phyloP scores from a whole-genome alignment of 2,797 vertebrate genomes.

The Coluber constrictor region DNA sequence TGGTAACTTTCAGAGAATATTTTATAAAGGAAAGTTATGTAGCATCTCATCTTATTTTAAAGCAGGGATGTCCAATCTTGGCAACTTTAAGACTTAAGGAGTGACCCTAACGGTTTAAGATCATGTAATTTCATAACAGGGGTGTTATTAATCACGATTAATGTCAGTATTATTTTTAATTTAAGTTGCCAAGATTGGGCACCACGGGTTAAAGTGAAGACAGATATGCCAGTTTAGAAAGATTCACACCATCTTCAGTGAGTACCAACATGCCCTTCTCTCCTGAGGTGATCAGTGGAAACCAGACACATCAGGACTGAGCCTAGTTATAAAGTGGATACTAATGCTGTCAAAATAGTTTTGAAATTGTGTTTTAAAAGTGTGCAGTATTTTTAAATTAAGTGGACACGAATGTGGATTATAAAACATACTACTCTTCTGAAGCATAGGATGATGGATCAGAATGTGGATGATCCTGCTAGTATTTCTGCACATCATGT shows the following conservation, averaged over 20 bases:
- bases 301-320: background rate
- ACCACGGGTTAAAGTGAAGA: background rate
- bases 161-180: too few relatives aligned
- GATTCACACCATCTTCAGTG: background rate
- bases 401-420: background rate
- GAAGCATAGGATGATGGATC: too few relatives aligned
- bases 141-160: too few relatives aligned
- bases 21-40: background rate
- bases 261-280: background rate
- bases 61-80: too few relatives aligned
- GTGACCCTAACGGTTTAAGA: too few relatives aligned
- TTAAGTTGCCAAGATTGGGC: background rate
- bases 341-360: background rate
- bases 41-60: too few relatives aligned
- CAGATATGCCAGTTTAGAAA: background rate
- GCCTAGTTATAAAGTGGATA: background rate
- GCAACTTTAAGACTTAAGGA: too few relatives aligned
- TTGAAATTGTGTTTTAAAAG: background rate
- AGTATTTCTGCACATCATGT: background rate
- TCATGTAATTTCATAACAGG: too few relatives aligned
- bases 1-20: background rate
- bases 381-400: background rate
- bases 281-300: background rate
- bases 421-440: background rate
- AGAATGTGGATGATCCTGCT: background rate